Evolutionary conservation across 2,888 invertebrate genomes (phyloP), one percentile per base, ranked within the genome.

Genomic region (Anodontia alba): DNA sequence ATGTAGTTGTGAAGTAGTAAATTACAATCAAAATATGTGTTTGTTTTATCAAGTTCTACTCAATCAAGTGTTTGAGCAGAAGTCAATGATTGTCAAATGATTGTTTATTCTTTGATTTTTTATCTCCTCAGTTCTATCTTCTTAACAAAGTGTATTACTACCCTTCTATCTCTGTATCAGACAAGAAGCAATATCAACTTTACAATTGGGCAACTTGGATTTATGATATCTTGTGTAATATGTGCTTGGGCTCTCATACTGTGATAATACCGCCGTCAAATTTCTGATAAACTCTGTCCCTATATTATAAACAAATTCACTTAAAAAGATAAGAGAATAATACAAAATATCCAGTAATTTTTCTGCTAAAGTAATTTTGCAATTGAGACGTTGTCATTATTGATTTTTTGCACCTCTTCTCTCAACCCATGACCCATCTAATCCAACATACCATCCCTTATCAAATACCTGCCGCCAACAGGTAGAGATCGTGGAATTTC

Each of bases 231-330:
- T 68, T 46, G 67, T 68, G 68, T 78, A 73, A 71, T 20, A 43
- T 68, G 43, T 68, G 46, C 43, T 42, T 23, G 73, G 82, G 73
- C 76, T 77, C 68, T 74, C 67, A 38, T 49, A 57, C 38, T 73
- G 77, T 76, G 73, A 72, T 75, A 43, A 68, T 78, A 75, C 73
- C 67, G 71, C 74, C 68, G 80, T 78, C 79, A 81, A 86, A 88
- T 82, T 86, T 89, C 87, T 87, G 88, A 88, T 89, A 89, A 88
- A 73, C 29, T 23, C 29, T 71, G 78, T 72, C 73, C 82, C 76
- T 57, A 67, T 62, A 62, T 62, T 62, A 33, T 62, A 31, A 33
- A 62, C 62, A 62, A 62, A 62, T 62, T 62, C 62, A 62, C 62
- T 62, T 54, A 62, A 33, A 62, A 43, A n/a, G 69, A 86, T 83